Percentiles rank a stretch among this genome's conserved stretches.
phyloP scores from a whole-genome alignment of 2,888 invertebrate species.

The Eupithecia centaureata region DNA sequence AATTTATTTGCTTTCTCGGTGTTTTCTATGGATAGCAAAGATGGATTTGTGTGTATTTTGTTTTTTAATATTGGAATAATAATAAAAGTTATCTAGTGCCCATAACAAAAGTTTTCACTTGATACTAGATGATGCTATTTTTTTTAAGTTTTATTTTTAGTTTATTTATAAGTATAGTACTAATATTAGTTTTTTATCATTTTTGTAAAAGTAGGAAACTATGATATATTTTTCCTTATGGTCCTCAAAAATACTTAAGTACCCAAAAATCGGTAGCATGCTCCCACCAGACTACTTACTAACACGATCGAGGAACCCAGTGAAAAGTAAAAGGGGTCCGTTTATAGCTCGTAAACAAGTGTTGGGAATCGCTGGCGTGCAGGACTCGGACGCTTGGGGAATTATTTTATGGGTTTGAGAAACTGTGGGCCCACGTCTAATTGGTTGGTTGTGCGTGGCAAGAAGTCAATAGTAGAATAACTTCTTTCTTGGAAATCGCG shows the following conservation, averaged over 20 bases:
- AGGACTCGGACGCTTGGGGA: constrained; percentile 23
- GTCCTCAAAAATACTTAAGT: background rate
- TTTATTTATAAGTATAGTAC: too few species aligned
- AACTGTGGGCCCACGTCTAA: constrained; percentile 24
- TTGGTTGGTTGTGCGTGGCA: constrained; percentile 18
- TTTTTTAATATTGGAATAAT: too few species aligned
- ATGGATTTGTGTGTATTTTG: too few species aligned
- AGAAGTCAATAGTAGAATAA: constrained; percentile 8
- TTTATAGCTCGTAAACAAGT: constrained; percentile 44
- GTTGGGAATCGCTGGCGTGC: constrained; percentile 31
- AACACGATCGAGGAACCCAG: constrained; percentile 38
- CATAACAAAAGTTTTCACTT: too few species aligned
- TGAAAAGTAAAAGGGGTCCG: constrained; percentile 44
- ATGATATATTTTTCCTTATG: background rate
- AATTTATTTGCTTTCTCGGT: too few species aligned
- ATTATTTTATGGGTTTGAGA: constrained; percentile 33
- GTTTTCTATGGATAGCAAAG: too few species aligned
- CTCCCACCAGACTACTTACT: constrained; percentile 29
- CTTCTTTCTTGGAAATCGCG: too few species aligned
- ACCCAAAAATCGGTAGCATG: background rate
- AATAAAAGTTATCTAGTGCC: too few species aligned
- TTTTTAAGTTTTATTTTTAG: too few species aligned
- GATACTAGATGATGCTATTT: too few species aligned
- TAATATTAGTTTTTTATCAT: too few species aligned
- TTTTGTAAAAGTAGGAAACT: background rate